Evolutionary conservation across 2,888 invertebrate genomes (phyloP), one percentile per base, ranked within the genome.

Genomic region (Coenonympha glycerion): DNA sequence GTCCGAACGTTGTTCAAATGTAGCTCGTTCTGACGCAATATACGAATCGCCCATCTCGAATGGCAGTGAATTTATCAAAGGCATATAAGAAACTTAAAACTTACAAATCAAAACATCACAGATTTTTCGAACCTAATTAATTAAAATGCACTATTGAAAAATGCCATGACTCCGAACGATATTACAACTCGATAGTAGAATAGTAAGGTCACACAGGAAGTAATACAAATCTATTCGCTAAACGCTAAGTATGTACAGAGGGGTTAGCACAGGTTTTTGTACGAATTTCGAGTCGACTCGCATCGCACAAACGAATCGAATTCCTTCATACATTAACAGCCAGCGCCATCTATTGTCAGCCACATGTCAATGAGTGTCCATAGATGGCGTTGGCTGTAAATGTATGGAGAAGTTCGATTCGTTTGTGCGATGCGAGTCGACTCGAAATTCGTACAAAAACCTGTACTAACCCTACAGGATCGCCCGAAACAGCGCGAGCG

Each of bases 201-300:
- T 76, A 79, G 76, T 83, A 85, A 83, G 84, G 84, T 78, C 83
- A 82, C 83, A 78, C 79, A 73, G 81, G 80, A 84, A 83, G 77
- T 79, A 41, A 52, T 51, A 48, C 48, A 48, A 75, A 73, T 47
- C 53, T 54, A 54, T 44, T 19, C 9, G 40, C 81, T 80, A 81
- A 71, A 69, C 62, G 69, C 79, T 78, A 78, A 63, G 53, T 83
- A 81, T 83, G 62, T 82, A 82, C 82, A 83, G 73, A 70, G n/a
- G n/a, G n/a, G n/a, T n/a, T n/a, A n/a, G n/a, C n/a, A n/a, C n/a
- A n/a, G n/a, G n/a, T n/a, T n/a, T n/a, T n/a, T n/a, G n/a, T n/a
- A n/a, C n/a, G n/a, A n/a, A n/a, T n/a, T n/a, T n/a, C n/a, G n/a
- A n/a, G n/a, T n/a, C n/a, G n/a, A n/a, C n/a, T n/a, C n/a, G n/a